Conservation (phyloP, 2,797 vertebrate genomes). For the Lerista edwardsae region DNA sequence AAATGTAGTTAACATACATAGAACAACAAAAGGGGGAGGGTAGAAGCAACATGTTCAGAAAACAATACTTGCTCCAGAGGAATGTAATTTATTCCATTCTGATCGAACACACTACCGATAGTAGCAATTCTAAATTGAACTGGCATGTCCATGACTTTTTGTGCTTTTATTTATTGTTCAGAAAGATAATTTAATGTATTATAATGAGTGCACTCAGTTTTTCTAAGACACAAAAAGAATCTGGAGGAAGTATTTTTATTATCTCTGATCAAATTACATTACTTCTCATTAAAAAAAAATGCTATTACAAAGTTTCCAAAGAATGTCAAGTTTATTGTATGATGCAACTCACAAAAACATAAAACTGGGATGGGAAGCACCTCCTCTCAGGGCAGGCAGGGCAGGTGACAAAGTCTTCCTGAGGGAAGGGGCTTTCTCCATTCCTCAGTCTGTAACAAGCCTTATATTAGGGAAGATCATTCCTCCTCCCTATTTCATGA, state of each 20-base stretch:
- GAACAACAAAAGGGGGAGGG: background rate
- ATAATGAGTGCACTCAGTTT: constrained; percentile 25
- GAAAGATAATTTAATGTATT: constrained; percentile 8
- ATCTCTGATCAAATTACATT: background rate
- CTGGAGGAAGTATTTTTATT: background rate
- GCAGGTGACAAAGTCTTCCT: too few species aligned
- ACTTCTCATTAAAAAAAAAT: background rate
- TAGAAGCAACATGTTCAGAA: constrained; percentile 33
- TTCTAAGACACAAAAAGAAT: constrained; percentile 16
- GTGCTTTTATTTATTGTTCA: background rate
- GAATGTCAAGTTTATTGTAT: background rate
- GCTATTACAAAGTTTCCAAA: background rate
- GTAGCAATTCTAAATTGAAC: constrained; percentile 4
- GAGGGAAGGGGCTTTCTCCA: too few species aligned
- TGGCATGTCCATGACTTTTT: background rate
- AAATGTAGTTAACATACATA: constrained; percentile 12
- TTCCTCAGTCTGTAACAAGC: too few species aligned
- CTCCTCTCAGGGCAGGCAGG: too few species aligned
- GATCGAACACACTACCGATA: constrained; percentile 29
- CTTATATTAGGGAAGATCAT: too few species aligned
- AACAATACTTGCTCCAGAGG: constrained; percentile 4
- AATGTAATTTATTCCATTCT: constrained; percentile 34
- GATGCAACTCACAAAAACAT: constrained; percentile 16
- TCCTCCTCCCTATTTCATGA: too few species aligned
- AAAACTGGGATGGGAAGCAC: too few species aligned